A percentile compares a stretch with the other conserved stretches of the same genome.
phyloP scores from a whole-genome alignment of 2,888 invertebrate genomes.

The Andrena minutula region DNA sequence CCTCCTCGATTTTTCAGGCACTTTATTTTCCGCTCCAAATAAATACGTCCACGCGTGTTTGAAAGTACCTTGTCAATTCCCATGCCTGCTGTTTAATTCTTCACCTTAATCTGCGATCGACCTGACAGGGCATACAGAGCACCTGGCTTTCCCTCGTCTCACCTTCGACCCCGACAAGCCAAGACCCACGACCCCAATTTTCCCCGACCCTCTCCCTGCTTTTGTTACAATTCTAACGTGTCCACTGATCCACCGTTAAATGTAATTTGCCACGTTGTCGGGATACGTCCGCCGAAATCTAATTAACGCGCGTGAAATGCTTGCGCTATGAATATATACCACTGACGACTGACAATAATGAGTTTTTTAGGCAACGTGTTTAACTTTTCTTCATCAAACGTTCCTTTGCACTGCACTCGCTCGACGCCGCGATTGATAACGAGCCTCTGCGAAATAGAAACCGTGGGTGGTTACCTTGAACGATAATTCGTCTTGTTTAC shows the following conservation, averaged over 20 bases:
- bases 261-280: constrained; percentile 6
- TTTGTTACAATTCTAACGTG: constrained; percentile 12
- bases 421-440: too few relatives aligned
- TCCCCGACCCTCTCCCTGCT: neutral
- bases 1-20: too few relatives aligned
- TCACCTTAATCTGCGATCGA: constrained; percentile 18
- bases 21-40: too few relatives aligned
- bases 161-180: constrained; percentile 19
- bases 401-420: too few relatives aligned
- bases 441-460: neutral
- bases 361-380: neutral
- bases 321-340: too few relatives aligned
- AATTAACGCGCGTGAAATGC: constrained; percentile 23
- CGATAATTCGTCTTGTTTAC: neutral
- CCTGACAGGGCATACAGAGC: neutral
- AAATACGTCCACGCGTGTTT: neutral
- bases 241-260: neutral
- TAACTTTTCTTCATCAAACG: neutral
- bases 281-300: constrained; percentile 11
- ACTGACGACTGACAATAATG: constrained; percentile 5
- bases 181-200: constrained; percentile 7
- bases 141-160: constrained; percentile 11
- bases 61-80: constrained; percentile 18
- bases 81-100: constrained; percentile 22
- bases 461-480: neutral